phyloP scores from a whole-genome alignment of 2,797 vertebrate species.

The Carcharodon carcharias region DNA sequence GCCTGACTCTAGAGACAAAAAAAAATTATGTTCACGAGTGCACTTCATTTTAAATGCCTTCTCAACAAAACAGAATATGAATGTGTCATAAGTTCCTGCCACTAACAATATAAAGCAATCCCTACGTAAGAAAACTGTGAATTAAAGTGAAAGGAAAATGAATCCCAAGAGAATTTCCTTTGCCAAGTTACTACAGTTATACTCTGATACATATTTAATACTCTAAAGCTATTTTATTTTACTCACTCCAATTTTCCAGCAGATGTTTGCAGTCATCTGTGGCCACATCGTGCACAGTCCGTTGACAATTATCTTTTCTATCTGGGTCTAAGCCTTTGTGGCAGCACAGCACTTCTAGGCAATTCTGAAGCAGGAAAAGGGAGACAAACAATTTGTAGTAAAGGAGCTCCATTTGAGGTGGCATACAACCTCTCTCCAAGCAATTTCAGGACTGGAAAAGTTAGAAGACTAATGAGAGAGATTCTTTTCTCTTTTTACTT shows the following conservation, averaged over 20 bases:
- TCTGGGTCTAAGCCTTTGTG: slow-evolving; percentile 82
- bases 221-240: not conserved
- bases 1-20: not conserved
- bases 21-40: not conserved
- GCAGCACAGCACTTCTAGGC: slow-evolving; percentile 83
- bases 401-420: not conserved
- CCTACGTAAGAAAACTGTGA: not conserved
- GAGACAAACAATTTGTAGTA: not conserved
- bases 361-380: slow-evolving; percentile 63
- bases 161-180: not conserved
- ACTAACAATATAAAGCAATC: not conserved
- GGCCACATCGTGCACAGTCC: slow-evolving; percentile 84
- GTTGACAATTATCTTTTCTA: slow-evolving; percentile 77
- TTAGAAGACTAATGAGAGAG: not conserved
- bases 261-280: slow-evolving; percentile 97
- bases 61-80: not conserved
- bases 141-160: not conserved
- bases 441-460: not conserved
- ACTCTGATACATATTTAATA: not conserved
- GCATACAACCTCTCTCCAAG: not conserved
- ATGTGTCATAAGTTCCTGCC: too few species aligned
- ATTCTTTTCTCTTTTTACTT: not conserved
- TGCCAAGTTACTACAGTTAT: not conserved
- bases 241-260: slow-evolving; percentile 88
- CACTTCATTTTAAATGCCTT: not conserved